phyloP scores from a whole-genome alignment of 1,140 invertebrate species.

The Neodiprion virginianus region DNA sequence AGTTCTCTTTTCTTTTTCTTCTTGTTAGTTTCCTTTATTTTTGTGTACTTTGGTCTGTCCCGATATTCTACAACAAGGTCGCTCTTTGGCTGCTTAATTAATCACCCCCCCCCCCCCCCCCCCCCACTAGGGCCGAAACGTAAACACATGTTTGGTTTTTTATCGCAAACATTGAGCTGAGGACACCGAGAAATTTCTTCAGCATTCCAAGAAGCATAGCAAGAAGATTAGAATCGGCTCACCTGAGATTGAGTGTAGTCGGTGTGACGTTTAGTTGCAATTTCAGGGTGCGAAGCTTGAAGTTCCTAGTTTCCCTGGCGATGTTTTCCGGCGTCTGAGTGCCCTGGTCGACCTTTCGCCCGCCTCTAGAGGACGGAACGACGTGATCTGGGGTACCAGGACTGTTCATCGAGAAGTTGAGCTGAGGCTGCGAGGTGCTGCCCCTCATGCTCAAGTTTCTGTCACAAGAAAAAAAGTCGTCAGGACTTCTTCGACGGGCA shows the following conservation, averaged over 20 bases:
- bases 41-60: too few relatives aligned
- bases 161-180: too few relatives aligned
- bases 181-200: too few relatives aligned
- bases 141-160: too few relatives aligned
- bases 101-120: too few relatives aligned
- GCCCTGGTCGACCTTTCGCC: constrained; percentile 64
- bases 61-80: too few relatives aligned
- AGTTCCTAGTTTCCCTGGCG: constrained; percentile 70
- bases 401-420: constrained; percentile 65
- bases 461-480: constrained; percentile 5
- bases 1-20: too few relatives aligned
- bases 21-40: too few relatives aligned
- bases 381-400: constrained; percentile 47
- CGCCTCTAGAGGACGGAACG: constrained; percentile 38
- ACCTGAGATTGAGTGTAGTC: constrained; percentile 71
- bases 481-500: too few relatives aligned
- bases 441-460: constrained; percentile 43
- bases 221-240: constrained; percentile 24
- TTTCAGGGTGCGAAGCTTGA: constrained; percentile 70
- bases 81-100: too few relatives aligned
- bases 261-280: constrained; percentile 68
- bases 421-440: constrained; percentile 63
- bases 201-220: too few relatives aligned
- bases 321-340: constrained; percentile 77
- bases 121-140: too few relatives aligned